Evolutionary conservation across 2,888 invertebrate species (phyloP).

Genomic region (Lasioglossum calceatum): DNA sequence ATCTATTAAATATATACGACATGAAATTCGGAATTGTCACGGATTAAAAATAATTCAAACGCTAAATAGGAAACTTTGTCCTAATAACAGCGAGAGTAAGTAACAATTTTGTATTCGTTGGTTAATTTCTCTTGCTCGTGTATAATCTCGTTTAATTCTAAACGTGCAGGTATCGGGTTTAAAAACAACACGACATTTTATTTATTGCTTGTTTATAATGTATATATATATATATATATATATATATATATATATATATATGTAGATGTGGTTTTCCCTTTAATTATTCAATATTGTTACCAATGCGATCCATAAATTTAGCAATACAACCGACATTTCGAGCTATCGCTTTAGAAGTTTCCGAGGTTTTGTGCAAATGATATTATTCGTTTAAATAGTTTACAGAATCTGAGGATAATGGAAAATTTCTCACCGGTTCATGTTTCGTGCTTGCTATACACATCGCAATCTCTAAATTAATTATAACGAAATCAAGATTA

Average conservation of each 20-base stretch:
- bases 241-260: not conserved
- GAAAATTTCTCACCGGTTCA: constrained; percentile 33
- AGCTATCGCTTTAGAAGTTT: constrained; percentile 1
- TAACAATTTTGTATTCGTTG: constrained; percentile 12
- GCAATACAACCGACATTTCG: constrained; percentile 7
- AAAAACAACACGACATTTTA: not conserved
- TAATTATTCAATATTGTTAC: not conserved
- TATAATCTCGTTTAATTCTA: constrained; percentile 2
- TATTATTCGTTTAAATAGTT: not conserved
- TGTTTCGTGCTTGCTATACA: constrained; percentile 34
- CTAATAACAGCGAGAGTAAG: constrained; percentile 9
- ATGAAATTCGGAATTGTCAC: constrained; percentile 29
- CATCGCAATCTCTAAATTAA: constrained; percentile 35
- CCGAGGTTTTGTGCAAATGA: not conserved
- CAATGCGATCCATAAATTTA: not conserved
- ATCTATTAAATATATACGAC: not conserved
- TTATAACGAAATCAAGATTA: constrained; percentile 28
- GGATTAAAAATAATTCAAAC: constrained; percentile 27
- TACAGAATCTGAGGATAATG: not conserved
- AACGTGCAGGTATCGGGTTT: constrained; percentile 16
- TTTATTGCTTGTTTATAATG: constrained; percentile 17
- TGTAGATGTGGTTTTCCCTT: not conserved
- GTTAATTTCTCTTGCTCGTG: constrained; percentile 17
- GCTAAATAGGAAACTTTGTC: constrained; percentile 13
- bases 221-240: no score